A percentile compares a stretch with the other conserved stretches of the same genome.
These are phyloP conservation scores for Prinia subflava DNA, from an alignment of 2,113 vertebrate genomes.

Conservation along the genomic window DNA sequence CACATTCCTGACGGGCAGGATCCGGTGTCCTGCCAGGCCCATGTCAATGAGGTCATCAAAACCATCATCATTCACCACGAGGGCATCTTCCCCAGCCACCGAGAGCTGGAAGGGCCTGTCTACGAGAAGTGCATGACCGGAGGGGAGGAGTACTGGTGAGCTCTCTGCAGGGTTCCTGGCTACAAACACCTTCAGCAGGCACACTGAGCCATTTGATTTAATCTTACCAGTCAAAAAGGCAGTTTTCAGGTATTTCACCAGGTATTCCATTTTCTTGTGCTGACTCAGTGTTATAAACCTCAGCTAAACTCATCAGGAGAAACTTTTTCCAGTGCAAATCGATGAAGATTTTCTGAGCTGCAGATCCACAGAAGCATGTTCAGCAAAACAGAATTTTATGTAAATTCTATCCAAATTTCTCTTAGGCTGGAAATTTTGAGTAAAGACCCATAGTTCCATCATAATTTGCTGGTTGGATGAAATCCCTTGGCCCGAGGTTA, in stretches of 20 bases:
- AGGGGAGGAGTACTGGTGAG: conserved; percentile 98
- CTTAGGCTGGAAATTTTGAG: background rate
- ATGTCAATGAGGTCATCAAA: conserved; percentile 99
- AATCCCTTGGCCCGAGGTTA: accelerated
- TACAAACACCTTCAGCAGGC: background rate
- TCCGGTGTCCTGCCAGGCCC: conserved; percentile 94
- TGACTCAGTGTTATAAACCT: background rate
- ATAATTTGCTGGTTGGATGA: background rate
- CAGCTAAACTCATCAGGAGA: background rate
- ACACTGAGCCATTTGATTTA: background rate
- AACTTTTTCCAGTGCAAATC: background rate
- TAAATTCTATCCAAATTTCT: background rate
- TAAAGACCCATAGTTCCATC: background rate
- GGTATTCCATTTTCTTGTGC: background rate
- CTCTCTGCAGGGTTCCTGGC: background rate
- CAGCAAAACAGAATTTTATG: background rate
- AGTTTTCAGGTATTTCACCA: background rate
- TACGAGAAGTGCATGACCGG: conserved; percentile 99
- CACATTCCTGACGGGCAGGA: conserved; percentile 97
- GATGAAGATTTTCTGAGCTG: background rate
- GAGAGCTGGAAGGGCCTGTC: conserved; percentile 92
- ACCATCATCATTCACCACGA: conserved; percentile 94
- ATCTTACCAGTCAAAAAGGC: background rate
- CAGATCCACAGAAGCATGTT: background rate
- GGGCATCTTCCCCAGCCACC: conserved; percentile 88